phyloP scores from a whole-genome alignment of 2,888 invertebrate species.

The Mantis religiosa region DNA sequence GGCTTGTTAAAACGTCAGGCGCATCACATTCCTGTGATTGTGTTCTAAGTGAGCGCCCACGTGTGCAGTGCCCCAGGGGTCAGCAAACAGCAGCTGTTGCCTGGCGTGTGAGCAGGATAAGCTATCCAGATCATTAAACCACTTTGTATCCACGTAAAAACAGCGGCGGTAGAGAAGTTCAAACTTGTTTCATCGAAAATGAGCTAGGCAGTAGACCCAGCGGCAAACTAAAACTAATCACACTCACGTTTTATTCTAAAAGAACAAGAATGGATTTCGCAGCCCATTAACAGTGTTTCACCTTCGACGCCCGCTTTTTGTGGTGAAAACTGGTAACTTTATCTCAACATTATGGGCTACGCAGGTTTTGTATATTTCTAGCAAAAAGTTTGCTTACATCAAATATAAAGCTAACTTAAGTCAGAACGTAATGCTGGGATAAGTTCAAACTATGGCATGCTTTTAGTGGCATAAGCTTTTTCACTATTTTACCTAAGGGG shows the following conservation, averaged over 20 bases:
- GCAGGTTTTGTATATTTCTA: no score
- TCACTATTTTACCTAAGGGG: no score
- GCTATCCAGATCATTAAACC: not conserved
- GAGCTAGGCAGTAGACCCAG: not conserved
- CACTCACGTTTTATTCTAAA: not conserved
- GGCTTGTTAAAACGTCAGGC: not conserved
- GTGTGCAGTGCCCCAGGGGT: not conserved
- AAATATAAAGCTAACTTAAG: no score
- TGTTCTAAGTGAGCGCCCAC: not conserved
- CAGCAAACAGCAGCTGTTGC: not conserved
- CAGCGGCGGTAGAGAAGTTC: no score
- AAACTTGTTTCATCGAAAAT: not conserved
- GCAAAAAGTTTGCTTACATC: no score
- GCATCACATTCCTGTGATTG: not conserved
- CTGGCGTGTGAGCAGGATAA: not conserved
- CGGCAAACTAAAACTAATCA: not conserved
- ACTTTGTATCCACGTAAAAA: not conserved
- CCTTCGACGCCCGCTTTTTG: not conserved
- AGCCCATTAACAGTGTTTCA: not conserved
- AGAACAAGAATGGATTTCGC: not conserved
- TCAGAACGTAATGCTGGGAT: no score
- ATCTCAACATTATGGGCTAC: no score
- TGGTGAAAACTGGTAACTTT: not conserved
- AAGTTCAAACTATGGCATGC: no score
- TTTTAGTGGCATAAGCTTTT: no score